Conservation (phyloP, 2,113 vertebrate genomes). For the Tinamus guttatus region DNA sequence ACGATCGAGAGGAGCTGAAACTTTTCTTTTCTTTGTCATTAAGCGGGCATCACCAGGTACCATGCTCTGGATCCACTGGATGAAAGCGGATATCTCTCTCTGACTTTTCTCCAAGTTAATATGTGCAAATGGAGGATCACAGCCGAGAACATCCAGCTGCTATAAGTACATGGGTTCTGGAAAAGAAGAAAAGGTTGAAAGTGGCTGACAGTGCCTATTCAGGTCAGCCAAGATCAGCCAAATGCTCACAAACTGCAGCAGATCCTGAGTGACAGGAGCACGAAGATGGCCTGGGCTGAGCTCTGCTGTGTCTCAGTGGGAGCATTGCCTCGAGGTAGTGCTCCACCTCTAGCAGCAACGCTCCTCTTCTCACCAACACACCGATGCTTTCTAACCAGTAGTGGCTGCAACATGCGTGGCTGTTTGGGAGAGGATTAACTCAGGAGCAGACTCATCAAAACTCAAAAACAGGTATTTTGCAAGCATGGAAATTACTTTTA, state of each 20-base stretch:
- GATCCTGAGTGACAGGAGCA: constrained; percentile 22
- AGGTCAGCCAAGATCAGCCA: not conserved
- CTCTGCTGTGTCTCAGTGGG: constrained; percentile 15
- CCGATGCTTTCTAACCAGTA: constrained; percentile 13
- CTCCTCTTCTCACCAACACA: constrained; percentile 44
- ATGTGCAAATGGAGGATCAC: not conserved
- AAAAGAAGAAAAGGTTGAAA: not conserved
- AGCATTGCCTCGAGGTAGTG: constrained; percentile 40
- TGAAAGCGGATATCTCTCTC: not conserved
- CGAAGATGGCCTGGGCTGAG: not conserved
- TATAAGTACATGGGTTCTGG: not conserved
- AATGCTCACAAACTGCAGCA: not conserved
- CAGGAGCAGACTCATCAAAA: not conserved
- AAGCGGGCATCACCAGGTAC: not conserved
- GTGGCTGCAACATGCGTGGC: not conserved
- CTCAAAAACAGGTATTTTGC: not conserved
- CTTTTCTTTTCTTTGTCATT: not conserved
- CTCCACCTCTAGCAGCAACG: not conserved
- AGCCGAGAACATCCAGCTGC: not conserved
- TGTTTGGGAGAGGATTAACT: constrained; percentile 14
- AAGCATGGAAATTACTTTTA: not conserved
- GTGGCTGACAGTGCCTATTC: not conserved
- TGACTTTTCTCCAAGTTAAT: not conserved
- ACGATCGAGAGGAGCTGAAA: not conserved
- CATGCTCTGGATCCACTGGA: not conserved